phyloP scores from a whole-genome alignment of 2,888 invertebrate species.

The Lepidochitona cinerea region DNA sequence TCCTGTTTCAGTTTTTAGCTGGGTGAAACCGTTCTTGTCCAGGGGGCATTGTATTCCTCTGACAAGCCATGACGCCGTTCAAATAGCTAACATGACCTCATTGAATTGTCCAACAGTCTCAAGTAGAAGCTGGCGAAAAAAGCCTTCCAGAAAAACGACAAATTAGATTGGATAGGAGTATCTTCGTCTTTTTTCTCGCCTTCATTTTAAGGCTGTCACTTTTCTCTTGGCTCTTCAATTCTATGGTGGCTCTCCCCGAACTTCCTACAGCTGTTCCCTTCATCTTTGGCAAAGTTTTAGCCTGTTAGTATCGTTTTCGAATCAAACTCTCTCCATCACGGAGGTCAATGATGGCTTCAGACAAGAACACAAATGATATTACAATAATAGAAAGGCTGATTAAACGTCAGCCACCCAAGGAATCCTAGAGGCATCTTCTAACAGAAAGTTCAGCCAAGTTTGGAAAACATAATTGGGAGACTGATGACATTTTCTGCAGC shows the following conservation, averaged over 20 bases:
- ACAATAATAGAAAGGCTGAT: slow-evolving; percentile 1
- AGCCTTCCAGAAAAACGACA: not conserved
- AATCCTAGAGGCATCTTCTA: not conserved
- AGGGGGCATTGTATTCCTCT: not conserved
- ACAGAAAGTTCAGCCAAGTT: slow-evolving; percentile 6
- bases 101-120: not conserved
- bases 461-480: not conserved
- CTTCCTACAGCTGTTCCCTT: too few species aligned
- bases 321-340: not conserved
- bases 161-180: not conserved
- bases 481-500: not conserved
- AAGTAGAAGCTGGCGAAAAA: not conserved
- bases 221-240: not conserved
- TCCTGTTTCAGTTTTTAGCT: too few species aligned
- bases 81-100: not conserved
- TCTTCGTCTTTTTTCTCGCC: not conserved
- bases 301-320: not conserved
- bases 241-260: not conserved
- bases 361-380: slow-evolving; percentile 7
- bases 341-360: not conserved
- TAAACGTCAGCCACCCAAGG: not conserved
- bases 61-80: not conserved
- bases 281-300: too few species aligned
- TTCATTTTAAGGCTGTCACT: not conserved
- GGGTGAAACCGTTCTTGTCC: too few species aligned